Evolutionary conservation across 2,113 vertebrate species (phyloP).

Genomic region (Corythornis cristatus): DNA sequence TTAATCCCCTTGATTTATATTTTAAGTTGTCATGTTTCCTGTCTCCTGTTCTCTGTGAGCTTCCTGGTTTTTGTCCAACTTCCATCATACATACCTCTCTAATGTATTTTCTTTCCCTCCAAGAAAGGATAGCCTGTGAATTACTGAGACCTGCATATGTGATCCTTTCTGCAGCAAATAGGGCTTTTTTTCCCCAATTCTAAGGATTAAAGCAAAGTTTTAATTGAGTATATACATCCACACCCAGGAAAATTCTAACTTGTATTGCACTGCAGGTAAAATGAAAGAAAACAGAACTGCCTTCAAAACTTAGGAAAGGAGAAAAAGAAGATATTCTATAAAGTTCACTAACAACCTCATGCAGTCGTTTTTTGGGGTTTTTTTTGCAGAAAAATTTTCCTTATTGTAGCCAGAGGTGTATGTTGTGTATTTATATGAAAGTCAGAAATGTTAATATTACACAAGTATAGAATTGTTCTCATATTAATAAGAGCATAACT

Average conservation of each 20-base stretch:
- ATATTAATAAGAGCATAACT: neutral
- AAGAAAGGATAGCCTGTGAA: neutral
- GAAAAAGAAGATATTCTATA: neutral
- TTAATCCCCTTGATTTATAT: neutral
- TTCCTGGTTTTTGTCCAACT: neutral
- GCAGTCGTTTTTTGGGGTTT: neutral
- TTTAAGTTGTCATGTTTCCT: neutral
- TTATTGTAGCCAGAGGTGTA: neutral
- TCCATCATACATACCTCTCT: neutral
- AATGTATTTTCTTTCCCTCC: neutral
- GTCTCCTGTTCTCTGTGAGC: neutral
- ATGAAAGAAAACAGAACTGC: neutral
- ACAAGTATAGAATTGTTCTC: neutral
- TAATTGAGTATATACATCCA: neutral
- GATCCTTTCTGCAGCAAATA: neutral
- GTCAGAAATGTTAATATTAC: neutral
- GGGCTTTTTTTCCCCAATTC: neutral
- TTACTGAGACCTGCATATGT: neutral
- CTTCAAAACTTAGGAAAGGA: neutral
- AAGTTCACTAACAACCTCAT: neutral
- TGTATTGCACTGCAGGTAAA: neutral
- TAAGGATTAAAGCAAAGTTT: neutral
- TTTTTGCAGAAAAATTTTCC: neutral
- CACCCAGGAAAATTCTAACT: neutral
- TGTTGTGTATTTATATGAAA: neutral